A percentile compares a stretch with the other conserved stretches of the same genome.
These are phyloP conservation scores for Theropithecus gelada DNA, from an alignment of 2,113 vertebrate species.

Conservation along the genomic window DNA sequence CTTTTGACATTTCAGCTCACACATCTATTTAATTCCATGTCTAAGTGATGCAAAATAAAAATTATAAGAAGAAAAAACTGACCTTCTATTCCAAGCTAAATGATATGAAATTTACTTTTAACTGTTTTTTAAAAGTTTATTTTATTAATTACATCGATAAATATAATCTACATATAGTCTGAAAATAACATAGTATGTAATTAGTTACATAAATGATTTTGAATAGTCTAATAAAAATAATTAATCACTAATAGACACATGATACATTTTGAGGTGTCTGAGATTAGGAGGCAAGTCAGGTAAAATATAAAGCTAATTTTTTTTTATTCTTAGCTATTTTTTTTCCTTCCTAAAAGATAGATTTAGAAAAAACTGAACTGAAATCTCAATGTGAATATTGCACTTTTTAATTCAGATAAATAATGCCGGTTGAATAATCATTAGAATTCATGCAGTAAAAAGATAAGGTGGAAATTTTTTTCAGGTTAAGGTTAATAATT, in stretches of 20 bases:
- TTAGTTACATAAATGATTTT: not conserved
- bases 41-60: constrained; percentile 34
- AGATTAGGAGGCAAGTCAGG: constrained; percentile 14
- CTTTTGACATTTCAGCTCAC: constrained; percentile 14
- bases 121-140: not conserved
- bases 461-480: not conserved
- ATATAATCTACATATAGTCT: not conserved
- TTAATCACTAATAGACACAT: not conserved
- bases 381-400: constrained; percentile 13
- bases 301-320: not conserved
- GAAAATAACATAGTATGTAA: not conserved
- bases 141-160: constrained; percentile 22
- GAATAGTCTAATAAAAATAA: constrained; percentile 36
- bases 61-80: constrained; percentile 45
- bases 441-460: not conserved
- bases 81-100: not conserved
- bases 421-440: not conserved
- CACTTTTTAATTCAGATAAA: not conserved
- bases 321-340: not conserved
- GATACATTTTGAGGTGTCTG: not conserved
- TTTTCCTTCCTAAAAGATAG: not conserved
- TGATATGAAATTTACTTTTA: constrained; percentile 5
- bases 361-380: not conserved
- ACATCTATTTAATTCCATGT: not conserved
- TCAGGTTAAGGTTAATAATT: not conserved